A percentile compares a stretch with the other conserved stretches of the same genome.
Evolutionary conservation across 2,888 invertebrate species (phyloP).

Genomic region (Vesta saturnalis): DNA sequence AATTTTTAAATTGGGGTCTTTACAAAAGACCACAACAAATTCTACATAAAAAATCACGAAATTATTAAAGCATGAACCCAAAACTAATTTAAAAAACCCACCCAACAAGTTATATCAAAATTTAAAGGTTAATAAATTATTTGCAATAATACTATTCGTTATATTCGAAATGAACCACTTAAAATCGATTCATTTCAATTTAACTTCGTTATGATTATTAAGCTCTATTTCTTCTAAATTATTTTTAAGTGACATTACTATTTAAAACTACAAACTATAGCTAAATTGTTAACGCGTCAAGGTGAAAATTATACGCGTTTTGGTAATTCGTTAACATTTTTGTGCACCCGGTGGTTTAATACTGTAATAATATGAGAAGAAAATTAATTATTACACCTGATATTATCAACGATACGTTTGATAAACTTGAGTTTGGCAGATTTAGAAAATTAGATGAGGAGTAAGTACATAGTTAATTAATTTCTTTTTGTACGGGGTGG

Average conservation of each 20-base stretch:
- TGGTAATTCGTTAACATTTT: not conserved
- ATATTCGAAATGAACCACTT: slow-evolving; percentile 2
- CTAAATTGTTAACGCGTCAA: not conserved
- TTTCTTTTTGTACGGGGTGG: too few species aligned
- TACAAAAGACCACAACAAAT: too few species aligned
- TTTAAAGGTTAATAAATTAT: too few species aligned
- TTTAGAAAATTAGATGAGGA: slow-evolving; percentile 10
- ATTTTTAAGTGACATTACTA: slow-evolving; percentile 4
- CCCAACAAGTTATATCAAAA: too few species aligned
- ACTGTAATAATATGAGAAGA: slow-evolving; percentile 12
- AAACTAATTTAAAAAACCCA: too few species aligned
- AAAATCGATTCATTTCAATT: slow-evolving; percentile 20
- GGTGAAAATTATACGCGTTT: not conserved
- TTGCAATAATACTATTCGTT: too few species aligned
- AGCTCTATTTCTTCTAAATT: slow-evolving; percentile 8
- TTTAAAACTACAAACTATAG: too few species aligned
- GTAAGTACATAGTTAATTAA: too few species aligned
- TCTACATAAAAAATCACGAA: too few species aligned
- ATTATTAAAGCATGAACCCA: too few species aligned
- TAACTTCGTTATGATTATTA: not conserved
- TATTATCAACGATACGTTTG: not conserved
- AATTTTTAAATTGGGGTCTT: too few species aligned
- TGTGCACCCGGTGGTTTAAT: not conserved
- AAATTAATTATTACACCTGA: slow-evolving; percentile 10
- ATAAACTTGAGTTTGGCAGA: not conserved